A percentile compares a stretch with the other conserved stretches of the same genome.
These are phyloP conservation scores for Achlya flavicornis DNA, from an alignment of 2,888 invertebrate genomes.

Conservation along the genomic window DNA sequence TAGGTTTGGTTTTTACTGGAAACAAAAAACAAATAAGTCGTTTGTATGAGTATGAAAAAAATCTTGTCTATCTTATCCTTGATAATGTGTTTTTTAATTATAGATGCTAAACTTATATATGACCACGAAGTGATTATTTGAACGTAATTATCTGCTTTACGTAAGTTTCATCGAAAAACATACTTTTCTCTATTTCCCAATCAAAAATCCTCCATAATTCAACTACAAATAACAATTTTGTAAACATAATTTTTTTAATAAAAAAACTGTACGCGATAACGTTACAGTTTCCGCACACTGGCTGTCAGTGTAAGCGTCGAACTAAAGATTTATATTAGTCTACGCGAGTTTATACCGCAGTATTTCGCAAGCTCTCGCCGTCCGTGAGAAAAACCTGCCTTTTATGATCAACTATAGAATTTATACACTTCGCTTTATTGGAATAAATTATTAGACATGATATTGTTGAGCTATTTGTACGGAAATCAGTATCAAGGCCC, in stretches of 20 bases:
- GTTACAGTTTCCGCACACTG: background rate
- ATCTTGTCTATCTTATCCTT: too few species aligned
- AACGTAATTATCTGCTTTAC: too few species aligned
- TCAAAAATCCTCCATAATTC: background rate
- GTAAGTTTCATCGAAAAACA: too few species aligned
- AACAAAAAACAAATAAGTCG: too few species aligned
- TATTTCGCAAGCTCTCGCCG: constrained; percentile 34
- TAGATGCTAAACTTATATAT: too few species aligned
- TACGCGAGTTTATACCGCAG: constrained; percentile 39
- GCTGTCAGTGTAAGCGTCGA: constrained; percentile 22
- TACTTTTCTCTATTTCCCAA: background rate
- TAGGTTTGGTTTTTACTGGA: too few species aligned
- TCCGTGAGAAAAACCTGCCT: constrained; percentile 31
- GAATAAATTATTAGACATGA: background rate
- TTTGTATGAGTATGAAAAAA: too few species aligned
- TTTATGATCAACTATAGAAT: constrained; percentile 29
- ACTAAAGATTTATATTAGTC: constrained; percentile 42
- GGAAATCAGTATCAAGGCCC: too few species aligned
- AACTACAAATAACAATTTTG: background rate
- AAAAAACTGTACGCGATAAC: background rate
- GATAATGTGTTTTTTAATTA: too few species aligned
- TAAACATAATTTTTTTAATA: background rate
- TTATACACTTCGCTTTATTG: constrained; percentile 12
- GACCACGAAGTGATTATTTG: too few species aligned
- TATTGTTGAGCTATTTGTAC: background rate